Evolutionary conservation across 2,888 invertebrate species (phyloP).

Genomic region (Lasioglossum vierecki): DNA sequence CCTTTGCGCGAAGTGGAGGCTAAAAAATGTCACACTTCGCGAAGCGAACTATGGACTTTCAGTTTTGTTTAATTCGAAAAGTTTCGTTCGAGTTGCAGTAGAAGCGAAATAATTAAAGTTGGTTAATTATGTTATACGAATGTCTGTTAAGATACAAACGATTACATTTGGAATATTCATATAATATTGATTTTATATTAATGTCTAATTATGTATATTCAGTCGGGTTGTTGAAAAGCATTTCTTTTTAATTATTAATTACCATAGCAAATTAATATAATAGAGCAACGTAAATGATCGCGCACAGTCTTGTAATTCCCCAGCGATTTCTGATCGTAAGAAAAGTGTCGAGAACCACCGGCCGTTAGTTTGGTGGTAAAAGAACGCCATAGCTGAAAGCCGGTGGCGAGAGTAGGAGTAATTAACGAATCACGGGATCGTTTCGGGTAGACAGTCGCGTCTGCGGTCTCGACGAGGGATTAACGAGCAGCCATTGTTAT

Average conservation of each 20-base stretch:
- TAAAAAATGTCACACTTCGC: not conserved
- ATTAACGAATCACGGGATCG: slow-evolving; percentile 60
- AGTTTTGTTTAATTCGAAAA: not conserved
- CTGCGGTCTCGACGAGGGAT: slow-evolving; percentile 66
- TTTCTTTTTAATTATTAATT: too few relatives aligned
- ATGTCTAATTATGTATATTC: too few relatives aligned
- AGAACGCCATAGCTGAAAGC: slow-evolving; percentile 15
- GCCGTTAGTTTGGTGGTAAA: not conserved
- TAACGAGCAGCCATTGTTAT: slow-evolving; percentile 76
- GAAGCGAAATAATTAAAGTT: not conserved
- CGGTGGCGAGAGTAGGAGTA: slow-evolving; percentile 38
- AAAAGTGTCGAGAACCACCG: not conserved
- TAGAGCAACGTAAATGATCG: not conserved
- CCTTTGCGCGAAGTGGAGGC: not conserved
- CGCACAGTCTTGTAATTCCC: not conserved
- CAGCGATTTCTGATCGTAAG: not conserved
- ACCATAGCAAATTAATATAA: too few relatives aligned
- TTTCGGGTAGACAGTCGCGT: slow-evolving; percentile 49
- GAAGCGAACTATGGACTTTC: not conserved
- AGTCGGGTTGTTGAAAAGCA: too few relatives aligned
- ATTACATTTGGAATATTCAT: not conserved
- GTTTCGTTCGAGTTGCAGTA: not conserved
- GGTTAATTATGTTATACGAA: not conserved
- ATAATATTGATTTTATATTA: too few relatives aligned
- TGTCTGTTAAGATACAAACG: not conserved